phyloP scores from a whole-genome alignment of 2,888 invertebrate genomes.

The Acrocyrtus sp. region DNA sequence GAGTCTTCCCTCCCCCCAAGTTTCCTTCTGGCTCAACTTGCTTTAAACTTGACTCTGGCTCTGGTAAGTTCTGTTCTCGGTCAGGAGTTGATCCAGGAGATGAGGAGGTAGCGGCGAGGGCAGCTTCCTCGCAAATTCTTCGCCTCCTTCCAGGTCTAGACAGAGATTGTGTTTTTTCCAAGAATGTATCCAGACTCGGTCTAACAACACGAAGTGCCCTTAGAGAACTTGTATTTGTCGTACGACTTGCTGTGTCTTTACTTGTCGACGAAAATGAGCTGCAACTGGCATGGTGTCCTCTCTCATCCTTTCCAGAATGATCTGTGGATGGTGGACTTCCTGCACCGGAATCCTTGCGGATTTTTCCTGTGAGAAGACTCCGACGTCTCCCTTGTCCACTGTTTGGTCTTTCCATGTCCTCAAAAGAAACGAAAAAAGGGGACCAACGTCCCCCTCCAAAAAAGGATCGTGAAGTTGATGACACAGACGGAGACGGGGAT shows the following conservation, averaged over 20 bases:
- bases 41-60: neutral
- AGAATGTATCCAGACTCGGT: conserved; percentile 16
- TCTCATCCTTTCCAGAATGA: conserved; percentile 36
- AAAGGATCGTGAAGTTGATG: neutral
- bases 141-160: conserved; percentile 15
- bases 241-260: conserved; percentile 22
- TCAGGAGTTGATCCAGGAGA: neutral
- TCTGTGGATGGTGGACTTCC: neutral
- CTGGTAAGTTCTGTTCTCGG: neutral
- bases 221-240: no score
- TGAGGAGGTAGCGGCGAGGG: neutral
- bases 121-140: neutral
- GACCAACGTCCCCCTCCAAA: conserved; percentile 5
- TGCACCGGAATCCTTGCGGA: neutral
- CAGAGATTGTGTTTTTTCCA: conserved; percentile 24
- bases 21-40: neutral
- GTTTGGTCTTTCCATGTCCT: neutral
- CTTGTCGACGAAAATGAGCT: conserved; percentile 37
- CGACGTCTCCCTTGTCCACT: neutral
- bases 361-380: neutral
- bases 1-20: neutral
- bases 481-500: neutral
- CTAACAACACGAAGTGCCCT: no score
- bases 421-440: conserved; percentile 2
- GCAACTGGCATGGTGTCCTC: conserved; percentile 40